phyloP scores from a whole-genome alignment of 2,888 invertebrate genomes.

The Orthosia incerta region DNA sequence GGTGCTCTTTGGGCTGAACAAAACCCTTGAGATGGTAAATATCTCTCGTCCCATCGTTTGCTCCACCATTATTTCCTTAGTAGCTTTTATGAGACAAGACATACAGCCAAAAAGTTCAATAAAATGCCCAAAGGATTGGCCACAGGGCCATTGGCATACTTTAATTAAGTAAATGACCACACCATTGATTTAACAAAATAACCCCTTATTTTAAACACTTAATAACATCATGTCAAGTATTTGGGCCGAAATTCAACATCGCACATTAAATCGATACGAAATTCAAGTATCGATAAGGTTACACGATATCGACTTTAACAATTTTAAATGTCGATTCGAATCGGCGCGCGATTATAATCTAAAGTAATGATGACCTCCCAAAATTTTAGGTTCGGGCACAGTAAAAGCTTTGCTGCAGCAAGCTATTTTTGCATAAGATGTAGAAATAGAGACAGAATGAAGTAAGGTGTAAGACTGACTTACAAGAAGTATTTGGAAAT shows the following conservation, averaged over 20 bases:
- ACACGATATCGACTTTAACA: slow-evolving; percentile 67
- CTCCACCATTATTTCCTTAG: background rate
- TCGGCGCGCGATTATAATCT: slow-evolving; percentile 75
- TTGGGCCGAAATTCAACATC: slow-evolving; percentile 51
- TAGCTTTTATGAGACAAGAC: background rate
- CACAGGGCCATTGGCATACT: slow-evolving; percentile 21
- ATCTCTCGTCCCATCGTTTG: too few relatives aligned
- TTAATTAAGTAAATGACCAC: slow-evolving; percentile 29
- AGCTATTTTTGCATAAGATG: background rate
- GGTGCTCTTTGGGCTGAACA: too few relatives aligned
- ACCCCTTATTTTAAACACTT: slow-evolving; percentile 46
- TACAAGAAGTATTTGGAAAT: too few relatives aligned
- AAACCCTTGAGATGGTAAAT: too few relatives aligned
- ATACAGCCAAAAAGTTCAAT: background rate
- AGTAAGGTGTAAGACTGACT: too few relatives aligned
- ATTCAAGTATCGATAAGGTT: slow-evolving; percentile 56
- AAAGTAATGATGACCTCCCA: slow-evolving; percentile 76
- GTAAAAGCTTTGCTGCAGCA: slow-evolving; percentile 9
- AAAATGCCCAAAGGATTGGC: background rate
- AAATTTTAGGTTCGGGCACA: slow-evolving; percentile 50
- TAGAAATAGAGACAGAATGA: background rate
- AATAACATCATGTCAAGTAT: slow-evolving; percentile 52
- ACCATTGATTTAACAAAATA: slow-evolving; percentile 44
- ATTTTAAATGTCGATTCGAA: slow-evolving; percentile 74
- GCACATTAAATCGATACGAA: slow-evolving; percentile 58